Base-by-base conservation (phyloP, 2,888 invertebrate genomes). In the Oegoconia quadripuncta region DNA sequence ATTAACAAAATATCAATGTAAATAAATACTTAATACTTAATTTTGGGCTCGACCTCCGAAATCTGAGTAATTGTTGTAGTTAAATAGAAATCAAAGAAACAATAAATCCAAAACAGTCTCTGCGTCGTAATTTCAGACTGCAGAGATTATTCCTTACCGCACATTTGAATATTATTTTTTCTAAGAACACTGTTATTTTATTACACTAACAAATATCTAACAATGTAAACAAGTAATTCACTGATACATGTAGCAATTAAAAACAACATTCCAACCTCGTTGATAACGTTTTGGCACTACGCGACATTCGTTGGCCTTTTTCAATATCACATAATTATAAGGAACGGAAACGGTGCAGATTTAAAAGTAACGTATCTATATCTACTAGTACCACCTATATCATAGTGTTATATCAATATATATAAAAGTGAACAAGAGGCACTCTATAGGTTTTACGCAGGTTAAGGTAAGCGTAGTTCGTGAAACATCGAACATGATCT, bases 381-480 rank as follows among this genome's bases (percentile, higher is more conserved):
- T 20, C 64, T 64, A 63, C 61, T 41, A 61, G 54, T 69, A 78
- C 76, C 57, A 66, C 70, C 81, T 84, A 81, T 64, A 57, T 63
- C 54, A 74, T 65, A 75, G 76, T 78, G 83, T 73, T 67, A 64
- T 84, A 84, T 81, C 82, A 84, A 82, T 84, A 82, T 81, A 81
- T 87, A 88, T 86, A 88, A 88, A 87, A 84, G 88, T 88, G 88
- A 86, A 86, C 77, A 86, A 87, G 83, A 88, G 88, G 88, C 88
- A 88, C 88, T 88, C 81, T 87, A 86, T 84, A 87, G 84, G 87
- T 87, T 82, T 74, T 81, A 82, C 83, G 83, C 86, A 83, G 83
- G 78, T 83, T 72, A 69, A 79, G 77, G 69, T 78, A 87, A 84
- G 86, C 86, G 80, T 86, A 84, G 75, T 83, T 67, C 67, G 69